Evolutionary conservation across 2,888 invertebrate species (phyloP), one percentile per base, ranked within the genome.

Genomic region (Glaucopsyche alexis): DNA sequence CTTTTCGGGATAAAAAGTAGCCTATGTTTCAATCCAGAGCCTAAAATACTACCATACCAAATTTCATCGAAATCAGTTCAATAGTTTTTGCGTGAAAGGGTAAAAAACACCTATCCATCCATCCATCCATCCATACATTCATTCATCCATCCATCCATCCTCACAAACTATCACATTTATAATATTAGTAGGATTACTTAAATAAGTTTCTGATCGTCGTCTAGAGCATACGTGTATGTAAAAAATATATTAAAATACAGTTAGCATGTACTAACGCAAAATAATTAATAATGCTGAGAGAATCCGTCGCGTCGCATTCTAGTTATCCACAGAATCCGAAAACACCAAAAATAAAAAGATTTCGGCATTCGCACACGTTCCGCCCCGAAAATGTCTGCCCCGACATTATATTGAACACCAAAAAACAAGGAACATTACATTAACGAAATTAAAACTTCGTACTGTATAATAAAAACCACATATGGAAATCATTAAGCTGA

Each of bases 241-340:
- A n/a, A n/a, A n/a, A n/a, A n/a, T n/a, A n/a, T 42, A 7, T 7
- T 5, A 42, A 42, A 42, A 42, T 42, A 42, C 42, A 6, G 55
- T 42, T 42, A 42, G 8, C 19, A 19, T 19, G 11, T 11, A 55
- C 1, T 11, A 19, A 55, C 55, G 75, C 74, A 76, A 52, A 74
- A 55, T 55, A 55, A 19, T 16, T 55, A 55, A 19, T 55, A 55
- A 19, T 19, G 19, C 19, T 55, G 19, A 55, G 16, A 55, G 55
- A 55, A 19, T 55, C 55, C 55, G 55, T 55, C 55, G 55, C 52
- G 52, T 52, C 52, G 55, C 19, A 19, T 19, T 55, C 19, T 55
- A 9, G n/a, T 16, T 52, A 52, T 52, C 50, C n/a, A 50, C 50
- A 50, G 50, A n/a, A 52, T 16, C 55, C 55, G 19, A 19, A 55